Base-by-base conservation (phyloP, 2,113 vertebrate genomes). In the Cnemophilus loriae region DNA sequence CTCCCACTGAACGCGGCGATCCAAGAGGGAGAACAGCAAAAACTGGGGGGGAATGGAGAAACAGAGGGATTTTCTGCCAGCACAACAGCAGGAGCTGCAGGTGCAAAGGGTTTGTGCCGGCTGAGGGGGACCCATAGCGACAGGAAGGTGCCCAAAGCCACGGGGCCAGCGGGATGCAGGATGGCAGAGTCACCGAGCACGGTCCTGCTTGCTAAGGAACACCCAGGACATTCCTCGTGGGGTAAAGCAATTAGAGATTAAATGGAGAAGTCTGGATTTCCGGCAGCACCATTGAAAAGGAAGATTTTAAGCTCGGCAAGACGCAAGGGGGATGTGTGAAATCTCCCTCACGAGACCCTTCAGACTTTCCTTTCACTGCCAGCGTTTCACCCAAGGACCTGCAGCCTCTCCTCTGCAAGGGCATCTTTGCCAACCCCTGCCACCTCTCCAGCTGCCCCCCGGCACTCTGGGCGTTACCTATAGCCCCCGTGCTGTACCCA, bases 401-500 rank as follows among this genome's bases (percentile, higher is more conserved):
- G 23, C 5, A 4, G 68, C 9, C 24, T 8, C 41, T 80, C 12
- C 33, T 46, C 53, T 1, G 3, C 21, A 7, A 19, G 70, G 52
- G 27, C 32, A 30, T 2, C 69, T 47, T 6, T 16, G 0, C 3
- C 42, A 23, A 14, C 8, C 7, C 3, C 26, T 5, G 1, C 6
- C 56, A 13, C 2, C 76, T 37, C 60, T 78, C 75, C 6, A 0
- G 44, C 4, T 2, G 32, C 6, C 35, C 67, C 81, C 35, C 0
- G 16, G 79, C 35, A 6, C 0, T 4, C 16, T 7, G 1, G 70
- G 22, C 3, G 6, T 97, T 97, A 99, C 98, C 99, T 96, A 99
- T 98, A 89, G 99, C 98, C 70, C 97, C 99, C 0, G 99, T 99
- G 96, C 97, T 96, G 82, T 99, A 99, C 3, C 99, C 99, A 1